phyloP scores from a whole-genome alignment of 2,797 vertebrate genomes.

The Tiaroga cobitis region DNA sequence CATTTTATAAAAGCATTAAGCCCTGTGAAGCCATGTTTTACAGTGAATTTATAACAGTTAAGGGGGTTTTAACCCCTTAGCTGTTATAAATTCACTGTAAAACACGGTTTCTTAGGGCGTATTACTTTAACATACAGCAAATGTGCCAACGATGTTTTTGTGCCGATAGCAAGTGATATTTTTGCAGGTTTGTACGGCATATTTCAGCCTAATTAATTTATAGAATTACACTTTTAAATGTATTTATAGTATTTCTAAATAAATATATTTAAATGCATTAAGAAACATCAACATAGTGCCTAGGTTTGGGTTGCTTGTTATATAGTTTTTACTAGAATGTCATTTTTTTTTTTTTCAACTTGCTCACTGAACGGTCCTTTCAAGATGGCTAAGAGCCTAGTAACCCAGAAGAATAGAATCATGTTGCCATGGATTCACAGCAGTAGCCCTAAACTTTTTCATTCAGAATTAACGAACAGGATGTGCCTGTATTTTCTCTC shows the following conservation, averaged over 20 bases:
- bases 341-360: not conserved
- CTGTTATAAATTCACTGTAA: no score
- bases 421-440: constrained; percentile 57
- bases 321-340: constrained; percentile 4
- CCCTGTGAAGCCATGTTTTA: no score
- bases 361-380: constrained; percentile 15
- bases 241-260: not conserved
- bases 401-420: constrained; percentile 35
- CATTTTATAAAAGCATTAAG: no score
- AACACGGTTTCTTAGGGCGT: no score
- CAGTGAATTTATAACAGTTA: no score
- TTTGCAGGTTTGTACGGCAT: not conserved
- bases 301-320: not conserved
- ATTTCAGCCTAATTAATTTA: not conserved
- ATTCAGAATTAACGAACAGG: constrained; percentile 47
- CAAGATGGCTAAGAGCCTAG: constrained; percentile 21
- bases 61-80: no score
- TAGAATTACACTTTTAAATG: not conserved
- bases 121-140: not conserved
- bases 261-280: not conserved
- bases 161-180: not conserved
- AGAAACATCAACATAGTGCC: not conserved
- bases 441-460: constrained; percentile 50
- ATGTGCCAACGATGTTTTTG: not conserved
- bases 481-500: constrained; percentile 34